Conservation (phyloP, 2,888 invertebrate species). For the Epirrhoe alternata region DNA sequence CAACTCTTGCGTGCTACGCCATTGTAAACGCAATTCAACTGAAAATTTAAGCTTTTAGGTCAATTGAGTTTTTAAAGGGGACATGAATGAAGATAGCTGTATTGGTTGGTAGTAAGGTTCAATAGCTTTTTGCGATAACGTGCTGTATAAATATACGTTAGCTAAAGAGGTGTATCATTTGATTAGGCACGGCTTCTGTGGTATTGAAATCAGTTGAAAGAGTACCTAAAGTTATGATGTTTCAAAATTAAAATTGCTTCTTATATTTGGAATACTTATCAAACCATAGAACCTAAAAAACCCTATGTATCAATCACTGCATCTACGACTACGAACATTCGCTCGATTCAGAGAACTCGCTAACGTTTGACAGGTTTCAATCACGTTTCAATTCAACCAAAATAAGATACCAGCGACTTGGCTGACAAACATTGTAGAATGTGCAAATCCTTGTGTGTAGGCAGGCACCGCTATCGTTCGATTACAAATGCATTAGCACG, state of each 20-base stretch:
- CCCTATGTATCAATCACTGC: too few relatives aligned
- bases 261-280: not conserved
- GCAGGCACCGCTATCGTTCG: constrained; percentile 37
- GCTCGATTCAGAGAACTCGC: too few relatives aligned
- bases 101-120: constrained; percentile 3
- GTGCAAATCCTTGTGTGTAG: constrained; percentile 34
- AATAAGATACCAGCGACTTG: not conserved
- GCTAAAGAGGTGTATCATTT: constrained; percentile 10
- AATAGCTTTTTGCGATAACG: constrained; percentile 16
- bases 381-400: too few relatives aligned
- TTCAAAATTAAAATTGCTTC: not conserved
- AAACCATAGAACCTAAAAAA: too few relatives aligned
- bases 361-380: too few relatives aligned
- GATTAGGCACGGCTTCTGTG: constrained; percentile 11
- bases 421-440: constrained; percentile 8
- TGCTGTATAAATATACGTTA: constrained; percentile 1
- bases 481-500: constrained; percentile 61
- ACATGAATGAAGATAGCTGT: constrained; percentile 6
- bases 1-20: constrained; percentile 52
- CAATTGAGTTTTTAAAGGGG: constrained; percentile 15
- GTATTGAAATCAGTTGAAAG: not conserved
- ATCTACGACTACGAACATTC: too few relatives aligned
- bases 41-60: constrained; percentile 45
- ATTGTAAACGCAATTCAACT: constrained; percentile 48
- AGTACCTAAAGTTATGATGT: not conserved